Base-by-base conservation (phyloP, 2,888 invertebrate genomes). In the Biston betularia region DNA sequence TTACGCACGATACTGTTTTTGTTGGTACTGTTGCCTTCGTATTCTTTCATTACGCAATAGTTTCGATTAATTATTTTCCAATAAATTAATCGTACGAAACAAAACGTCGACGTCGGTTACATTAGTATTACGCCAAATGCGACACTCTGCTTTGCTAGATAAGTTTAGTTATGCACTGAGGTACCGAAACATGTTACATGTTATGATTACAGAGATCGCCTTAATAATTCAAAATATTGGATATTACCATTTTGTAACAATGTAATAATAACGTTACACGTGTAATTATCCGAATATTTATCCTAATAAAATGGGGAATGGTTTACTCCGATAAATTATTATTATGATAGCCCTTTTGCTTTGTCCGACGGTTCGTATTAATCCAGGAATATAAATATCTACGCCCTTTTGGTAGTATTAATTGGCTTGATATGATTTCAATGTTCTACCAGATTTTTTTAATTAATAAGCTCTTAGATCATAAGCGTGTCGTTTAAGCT, bases 281-380 rank as follows among this genome's bases (percentile, higher is more conserved):
- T 70, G 55, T 56, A 48, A 65, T 63, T 58, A 45, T 35, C 46
- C n/a, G 15, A 15, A 53, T 55, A 52, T 62, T 59, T 35, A 38
- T 62, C 53, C 42, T 64, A 64, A 64, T 58, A 24, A 52, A 56
- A 63, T 14, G 5, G 9, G 15, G 15, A 35, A 33, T 14, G 33
- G 45, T 38, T 46, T 12, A 6, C n/a, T 38, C 44, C 42, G n/a
- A 49, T 65, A 61, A 55, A 50, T 55, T 55, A 55, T 52, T 52
- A 52, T 52, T 48, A 56, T 49, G 35, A 56, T 44, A 55, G 48
- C 34, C 49, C 57, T 57, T 52, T 63, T 33, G 40, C 33, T 48
- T 54, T 40, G 14, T 46, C 10, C 14, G 40, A 53, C 42, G 10
- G 7, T 24, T 45, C 15, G 11, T 6, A 40, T 40, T 53, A 53